These are phyloP conservation scores for Nibea coibor DNA, from an alignment of 2,113 vertebrate species.

Conservation along the genomic window DNA sequence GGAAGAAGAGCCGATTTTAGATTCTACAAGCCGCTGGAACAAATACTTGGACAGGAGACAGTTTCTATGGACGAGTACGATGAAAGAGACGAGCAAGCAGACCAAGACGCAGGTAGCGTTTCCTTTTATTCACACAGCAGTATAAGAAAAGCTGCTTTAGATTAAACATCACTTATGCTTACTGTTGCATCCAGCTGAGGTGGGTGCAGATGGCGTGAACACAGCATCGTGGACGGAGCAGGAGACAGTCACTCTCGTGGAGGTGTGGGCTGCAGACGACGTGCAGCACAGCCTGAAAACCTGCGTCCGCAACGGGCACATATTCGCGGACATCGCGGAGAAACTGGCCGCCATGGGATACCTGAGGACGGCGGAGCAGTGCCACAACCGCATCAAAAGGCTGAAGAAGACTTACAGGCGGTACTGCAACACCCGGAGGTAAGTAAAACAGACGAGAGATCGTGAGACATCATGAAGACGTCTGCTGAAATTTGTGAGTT, in stretches of 20 bases:
- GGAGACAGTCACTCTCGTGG: slow-evolving; percentile 74
- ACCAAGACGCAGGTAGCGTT: slow-evolving; percentile 65
- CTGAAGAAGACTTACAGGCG: slow-evolving; percentile 78
- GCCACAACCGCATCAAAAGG: slow-evolving; percentile 74
- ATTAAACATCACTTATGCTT: background rate
- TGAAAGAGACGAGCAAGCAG: slow-evolving; percentile 68
- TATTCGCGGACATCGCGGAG: slow-evolving; percentile 68
- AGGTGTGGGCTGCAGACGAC: slow-evolving; percentile 75
- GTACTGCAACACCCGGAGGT: slow-evolving; percentile 73
- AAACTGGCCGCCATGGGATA: slow-evolving; percentile 66
- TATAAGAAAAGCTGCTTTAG: background rate
- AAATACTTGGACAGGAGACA: slow-evolving; percentile 70
- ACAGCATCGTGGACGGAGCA: slow-evolving; percentile 67
- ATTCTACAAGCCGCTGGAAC: slow-evolving; percentile 78
- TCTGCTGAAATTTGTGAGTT: background rate
- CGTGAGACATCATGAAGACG: no score
- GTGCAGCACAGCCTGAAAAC: slow-evolving; percentile 77
- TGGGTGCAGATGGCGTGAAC: slow-evolving; percentile 42
- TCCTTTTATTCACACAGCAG: background rate
- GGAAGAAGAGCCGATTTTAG: slow-evolving; percentile 72
- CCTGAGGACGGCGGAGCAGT: slow-evolving; percentile 73
- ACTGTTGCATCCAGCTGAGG: fast-evolving
- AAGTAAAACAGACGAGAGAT: background rate
- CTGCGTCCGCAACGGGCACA: slow-evolving; percentile 73
- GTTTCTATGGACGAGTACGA: slow-evolving; percentile 69